Base-by-base conservation (phyloP, 2,113 vertebrate species). In the Taurulus bubalis region DNA sequence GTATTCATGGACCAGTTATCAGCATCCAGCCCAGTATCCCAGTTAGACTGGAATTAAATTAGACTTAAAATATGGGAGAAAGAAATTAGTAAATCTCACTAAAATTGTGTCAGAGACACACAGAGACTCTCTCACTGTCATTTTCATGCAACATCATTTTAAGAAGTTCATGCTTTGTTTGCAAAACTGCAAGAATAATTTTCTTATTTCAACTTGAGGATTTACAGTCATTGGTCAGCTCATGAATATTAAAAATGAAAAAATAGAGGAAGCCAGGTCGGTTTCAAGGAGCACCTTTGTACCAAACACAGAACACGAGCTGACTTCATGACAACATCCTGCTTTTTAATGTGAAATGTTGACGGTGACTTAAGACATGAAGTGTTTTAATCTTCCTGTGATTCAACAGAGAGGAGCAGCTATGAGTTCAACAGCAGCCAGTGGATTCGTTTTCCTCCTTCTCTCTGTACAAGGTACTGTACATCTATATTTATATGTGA, bases 391-490 rank as follows among this genome's bases (percentile, higher is more conserved):
- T 34, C 28, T 14, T 11, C 1, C 6, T 30, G 32, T 20, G 16
- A 16, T 16, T 24, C 1, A 26, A 32, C 24, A 45, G 36, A 32
- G 30, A 83, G 68, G 68, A 68, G 63, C 42, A 79, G 76, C 26
- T 20, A 70, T 79, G 76, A 58, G 56, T 56, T 20, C 24, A 20
- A 64, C 28, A 2, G 36, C 8, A 8, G 36, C 36, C 36, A 38
- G 36, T 9, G 36, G 36, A 38, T 38, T 74, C 16, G 24, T 78
- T 2, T 22, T 78, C 55, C n/a, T 79, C 20, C 45, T 84, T 2
- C 63, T 84, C 47, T 47, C 22, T 38, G 22, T 70, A 7, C n/a
- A 40, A 79, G 82, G 75, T 84, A 74, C 15, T 34, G 53, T 55
- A 51, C 8, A n/a, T 68, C n/a, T 66, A 40, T 67, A 15, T 59